phyloP scores from a whole-genome alignment of 2,113 vertebrate genomes.

The Periophthalmus modestus region DNA sequence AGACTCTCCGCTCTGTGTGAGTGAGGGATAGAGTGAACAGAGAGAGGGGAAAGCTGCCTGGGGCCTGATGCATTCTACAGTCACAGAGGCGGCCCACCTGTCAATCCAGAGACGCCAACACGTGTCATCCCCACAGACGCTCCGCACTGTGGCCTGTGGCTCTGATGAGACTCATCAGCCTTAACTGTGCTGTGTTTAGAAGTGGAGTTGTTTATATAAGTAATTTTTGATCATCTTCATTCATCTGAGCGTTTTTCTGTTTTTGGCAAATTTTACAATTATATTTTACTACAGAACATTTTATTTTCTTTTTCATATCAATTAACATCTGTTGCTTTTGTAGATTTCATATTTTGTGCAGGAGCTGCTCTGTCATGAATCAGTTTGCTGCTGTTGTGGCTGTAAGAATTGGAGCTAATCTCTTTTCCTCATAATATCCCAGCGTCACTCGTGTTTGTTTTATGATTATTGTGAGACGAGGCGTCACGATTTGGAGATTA shows the following conservation, averaged over 20 bases:
- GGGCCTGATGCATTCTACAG: constrained; percentile 77
- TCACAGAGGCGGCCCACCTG: constrained; percentile 69
- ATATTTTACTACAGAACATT: neutral
- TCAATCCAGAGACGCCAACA: constrained; percentile 61
- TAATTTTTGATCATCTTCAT: neutral
- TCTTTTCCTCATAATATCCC: no score
- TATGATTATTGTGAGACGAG: no score
- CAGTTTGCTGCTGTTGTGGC: neutral
- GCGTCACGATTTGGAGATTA: no score
- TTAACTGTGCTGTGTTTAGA: neutral
- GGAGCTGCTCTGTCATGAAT: neutral
- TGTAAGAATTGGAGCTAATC: no score
- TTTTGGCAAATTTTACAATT: neutral
- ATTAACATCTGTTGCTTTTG: no score
- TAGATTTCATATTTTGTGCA: no score
- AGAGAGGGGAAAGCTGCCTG: constrained; percentile 67
- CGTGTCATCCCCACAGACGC: constrained; percentile 38
- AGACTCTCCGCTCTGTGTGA: constrained; percentile 67
- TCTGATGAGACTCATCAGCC: neutral
- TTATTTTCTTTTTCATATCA: no score
- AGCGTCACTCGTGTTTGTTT: no score
- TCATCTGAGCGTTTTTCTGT: neutral
- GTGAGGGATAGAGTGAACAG: constrained; percentile 75
- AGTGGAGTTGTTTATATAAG: neutral
- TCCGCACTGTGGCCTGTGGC: neutral